These are phyloP conservation scores for Grapholita molesta DNA, from an alignment of 1,140 invertebrate genomes.

Conservation along the genomic window DNA sequence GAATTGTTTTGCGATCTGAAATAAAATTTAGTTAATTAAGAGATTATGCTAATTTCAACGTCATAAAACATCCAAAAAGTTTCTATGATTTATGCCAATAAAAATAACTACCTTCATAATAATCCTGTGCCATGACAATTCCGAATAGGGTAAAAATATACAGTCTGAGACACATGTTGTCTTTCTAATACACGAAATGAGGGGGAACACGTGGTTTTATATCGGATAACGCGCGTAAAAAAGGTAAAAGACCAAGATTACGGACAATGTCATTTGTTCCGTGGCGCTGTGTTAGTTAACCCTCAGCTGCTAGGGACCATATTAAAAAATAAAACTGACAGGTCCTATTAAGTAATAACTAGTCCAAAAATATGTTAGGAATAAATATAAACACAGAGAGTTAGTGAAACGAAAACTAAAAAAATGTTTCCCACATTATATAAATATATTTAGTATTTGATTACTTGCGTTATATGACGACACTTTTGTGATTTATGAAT, in stretches of 20 bases:
- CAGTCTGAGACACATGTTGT: conserved; percentile 11
- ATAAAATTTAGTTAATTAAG: neutral
- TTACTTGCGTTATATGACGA: no score
- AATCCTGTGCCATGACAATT: neutral
- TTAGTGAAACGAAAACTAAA: no score
- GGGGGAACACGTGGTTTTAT: conserved; percentile 52
- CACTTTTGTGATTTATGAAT: no score
- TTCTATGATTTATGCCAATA: no score
- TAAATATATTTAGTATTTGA: no score
- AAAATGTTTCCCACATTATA: no score
- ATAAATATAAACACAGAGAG: no score
- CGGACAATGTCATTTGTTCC: conserved; percentile 59
- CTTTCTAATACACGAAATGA: conserved; percentile 27
- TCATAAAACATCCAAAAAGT: no score
- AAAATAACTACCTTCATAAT: neutral
- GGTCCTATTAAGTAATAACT: no score
- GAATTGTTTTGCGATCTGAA: conserved; percentile 23
- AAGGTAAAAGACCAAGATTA: conserved; percentile 37
- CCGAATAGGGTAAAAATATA: neutral
- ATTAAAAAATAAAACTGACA: no score
- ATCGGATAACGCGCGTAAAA: conserved; percentile 34
- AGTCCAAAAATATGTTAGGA: no score
- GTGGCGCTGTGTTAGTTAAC: conserved; percentile 42
- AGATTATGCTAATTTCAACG: no score
- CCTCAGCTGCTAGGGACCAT: neutral